Percentiles rank a stretch among this genome's conserved stretches.
These are phyloP conservation scores for Tenrec ecaudatus DNA, from an alignment of 2,113 vertebrate species.

Conservation along the genomic window DNA sequence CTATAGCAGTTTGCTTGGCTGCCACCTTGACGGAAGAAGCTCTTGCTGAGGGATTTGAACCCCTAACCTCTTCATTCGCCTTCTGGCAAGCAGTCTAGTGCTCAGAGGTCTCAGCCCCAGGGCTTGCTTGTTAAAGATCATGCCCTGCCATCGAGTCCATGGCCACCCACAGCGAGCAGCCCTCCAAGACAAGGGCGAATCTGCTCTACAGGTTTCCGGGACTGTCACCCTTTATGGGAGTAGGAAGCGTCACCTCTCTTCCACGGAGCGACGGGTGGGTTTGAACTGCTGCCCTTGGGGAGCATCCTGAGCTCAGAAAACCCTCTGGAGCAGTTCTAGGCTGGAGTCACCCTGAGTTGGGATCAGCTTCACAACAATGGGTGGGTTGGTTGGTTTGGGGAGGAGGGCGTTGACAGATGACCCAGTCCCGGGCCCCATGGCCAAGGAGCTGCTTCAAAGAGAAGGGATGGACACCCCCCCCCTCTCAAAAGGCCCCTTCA, in stretches of 20 bases:
- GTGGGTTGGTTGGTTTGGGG: neutral
- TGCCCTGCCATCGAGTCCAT: too few species aligned
- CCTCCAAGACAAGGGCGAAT: too few species aligned
- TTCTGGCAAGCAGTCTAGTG: neutral
- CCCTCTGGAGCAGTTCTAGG: neutral
- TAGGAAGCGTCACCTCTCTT: too few species aligned
- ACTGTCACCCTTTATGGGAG: too few species aligned
- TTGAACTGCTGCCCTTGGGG: too few species aligned
- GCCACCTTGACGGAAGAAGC: neutral
- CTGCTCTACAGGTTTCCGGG: too few species aligned
- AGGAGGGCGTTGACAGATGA: neutral
- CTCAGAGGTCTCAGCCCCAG: neutral
- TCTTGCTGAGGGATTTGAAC: neutral
- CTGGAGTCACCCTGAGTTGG: neutral
- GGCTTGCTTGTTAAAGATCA: neutral
- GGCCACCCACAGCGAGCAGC: neutral
- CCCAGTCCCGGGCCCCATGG: neutral
- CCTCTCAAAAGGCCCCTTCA: neutral
- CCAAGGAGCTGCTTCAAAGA: conserved; percentile 10
- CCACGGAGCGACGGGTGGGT: too few species aligned
- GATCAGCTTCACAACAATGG: neutral
- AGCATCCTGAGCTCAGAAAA: neutral
- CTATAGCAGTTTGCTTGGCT: too few species aligned
- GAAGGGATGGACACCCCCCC: neutral
- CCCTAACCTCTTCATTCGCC: neutral